Evolutionary conservation across 1,140 invertebrate species (phyloP), one percentile per base, ranked within the genome.

Genomic region (Drosophila subobscura): DNA sequence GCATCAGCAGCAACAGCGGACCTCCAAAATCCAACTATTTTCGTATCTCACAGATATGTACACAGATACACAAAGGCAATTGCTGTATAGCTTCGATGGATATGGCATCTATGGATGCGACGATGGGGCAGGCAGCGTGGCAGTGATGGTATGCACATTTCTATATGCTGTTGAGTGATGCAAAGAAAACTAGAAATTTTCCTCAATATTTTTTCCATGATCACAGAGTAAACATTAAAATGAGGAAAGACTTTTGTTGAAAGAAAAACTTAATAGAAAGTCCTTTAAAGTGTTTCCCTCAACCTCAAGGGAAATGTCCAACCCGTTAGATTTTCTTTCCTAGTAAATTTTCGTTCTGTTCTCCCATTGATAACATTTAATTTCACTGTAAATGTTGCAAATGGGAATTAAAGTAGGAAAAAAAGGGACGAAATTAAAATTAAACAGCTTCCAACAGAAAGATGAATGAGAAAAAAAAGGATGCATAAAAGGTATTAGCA

Each of bases 21-120:
- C 79, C 79, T 81, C 79, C 79, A 83, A 81, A 81, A 83, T 78
- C 55, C 74, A 81, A 57, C 78, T 81, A 81, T 81, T 81, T 83
- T 42, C 57, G 79, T 77, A 80, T 61, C 64, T 46, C 41, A 70
- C 49, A 70, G 56, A 79, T 74, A n/a, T n/a, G n/a, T n/a, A 79
- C 58, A 59, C 46, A 37, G 8, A 37, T 8, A 10, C 12, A 37
- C 33, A 37, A 37, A 49, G n/a, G n/a, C 29, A 40, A 67, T 41
- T 47, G 7, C 25, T 41, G 14, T 2, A 41, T 44, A 25, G 29
- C 33, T 50, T 20, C 40, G 37, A 27, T 47, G 41, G 29, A 52
- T 54, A 25, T 20, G 29, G 25, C 55, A 54, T 42, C 51, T 49
- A 55, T 33, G 56, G 42, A 49, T 56, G 29, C 16, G 2, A 5